Evolutionary conservation across 2,113 vertebrate species (phyloP).

Genomic region (Bucco capensis): DNA sequence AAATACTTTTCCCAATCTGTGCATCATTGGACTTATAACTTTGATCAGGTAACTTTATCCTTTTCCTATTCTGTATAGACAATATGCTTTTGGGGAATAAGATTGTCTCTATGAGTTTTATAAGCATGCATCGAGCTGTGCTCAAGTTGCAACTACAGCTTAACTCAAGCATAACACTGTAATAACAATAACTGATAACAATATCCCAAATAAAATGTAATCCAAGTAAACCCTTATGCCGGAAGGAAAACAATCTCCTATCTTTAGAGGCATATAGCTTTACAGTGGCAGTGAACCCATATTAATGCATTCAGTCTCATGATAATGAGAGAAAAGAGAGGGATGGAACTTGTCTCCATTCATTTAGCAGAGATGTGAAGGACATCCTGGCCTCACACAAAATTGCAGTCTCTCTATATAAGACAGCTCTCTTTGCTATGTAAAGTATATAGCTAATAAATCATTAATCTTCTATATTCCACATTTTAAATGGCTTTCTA

Average conservation of each 20-base stretch:
- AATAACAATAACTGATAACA: background rate
- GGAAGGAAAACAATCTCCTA: background rate
- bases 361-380: background rate
- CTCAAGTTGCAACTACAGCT: background rate
- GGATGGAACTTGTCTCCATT: background rate
- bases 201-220: background rate
- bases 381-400: background rate
- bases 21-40: background rate
- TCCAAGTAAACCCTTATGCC: background rate
- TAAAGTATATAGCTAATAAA: background rate
- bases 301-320: background rate
- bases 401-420: background rate
- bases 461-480: constrained; percentile 25
- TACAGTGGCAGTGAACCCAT: background rate
- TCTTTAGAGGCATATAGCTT: background rate
- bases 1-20: background rate
- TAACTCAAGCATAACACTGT: background rate
- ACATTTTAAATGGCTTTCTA: background rate
- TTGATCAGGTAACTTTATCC: background rate
- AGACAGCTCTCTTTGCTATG: background rate
- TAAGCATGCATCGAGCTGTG: background rate
- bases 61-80: background rate
- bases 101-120: background rate
- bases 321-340: background rate
- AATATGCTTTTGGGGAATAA: background rate